Evolutionary conservation across 2,113 vertebrate genomes (phyloP).

Genomic region (Chaetodon trifascialis): DNA sequence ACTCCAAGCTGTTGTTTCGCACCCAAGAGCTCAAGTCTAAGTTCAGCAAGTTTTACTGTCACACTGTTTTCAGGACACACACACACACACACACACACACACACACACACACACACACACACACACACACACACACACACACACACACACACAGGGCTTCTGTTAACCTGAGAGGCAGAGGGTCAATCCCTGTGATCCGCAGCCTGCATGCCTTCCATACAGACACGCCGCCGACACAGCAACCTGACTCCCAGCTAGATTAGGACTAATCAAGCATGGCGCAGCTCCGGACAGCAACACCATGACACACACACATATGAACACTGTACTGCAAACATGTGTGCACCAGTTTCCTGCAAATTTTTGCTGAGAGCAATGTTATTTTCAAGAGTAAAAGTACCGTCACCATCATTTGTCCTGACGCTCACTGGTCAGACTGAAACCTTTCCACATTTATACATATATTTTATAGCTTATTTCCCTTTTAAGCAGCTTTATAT

Average conservation of each 20-base stretch:
- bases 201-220: constrained; percentile 83
- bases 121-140: constrained; percentile 55
- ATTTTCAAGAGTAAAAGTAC: not conserved
- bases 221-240: constrained; percentile 79
- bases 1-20: constrained; percentile 6
- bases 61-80: constrained; percentile 45
- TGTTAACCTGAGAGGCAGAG: constrained; percentile 85
- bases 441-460: not conserved
- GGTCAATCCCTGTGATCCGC: constrained; percentile 84
- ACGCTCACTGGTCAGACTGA: not conserved
- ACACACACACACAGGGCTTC: constrained; percentile 74
- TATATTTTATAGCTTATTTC: too few relatives aligned
- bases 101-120: constrained; percentile 47
- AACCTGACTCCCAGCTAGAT: constrained; percentile 79
- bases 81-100: constrained; percentile 47
- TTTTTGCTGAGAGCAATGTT: not conserved
- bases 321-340: constrained; percentile 14
- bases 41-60: constrained; percentile 37
- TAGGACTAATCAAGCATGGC: constrained; percentile 80
- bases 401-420: not conserved
- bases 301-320: constrained; percentile 34
- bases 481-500: too few relatives aligned
- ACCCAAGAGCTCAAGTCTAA: constrained; percentile 35
- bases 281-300: constrained; percentile 55
- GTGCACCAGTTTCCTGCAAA: not conserved